Evolutionary conservation across 92 coral and sea anemone species (phyloP).

Genomic region (Muricea muricata): DNA sequence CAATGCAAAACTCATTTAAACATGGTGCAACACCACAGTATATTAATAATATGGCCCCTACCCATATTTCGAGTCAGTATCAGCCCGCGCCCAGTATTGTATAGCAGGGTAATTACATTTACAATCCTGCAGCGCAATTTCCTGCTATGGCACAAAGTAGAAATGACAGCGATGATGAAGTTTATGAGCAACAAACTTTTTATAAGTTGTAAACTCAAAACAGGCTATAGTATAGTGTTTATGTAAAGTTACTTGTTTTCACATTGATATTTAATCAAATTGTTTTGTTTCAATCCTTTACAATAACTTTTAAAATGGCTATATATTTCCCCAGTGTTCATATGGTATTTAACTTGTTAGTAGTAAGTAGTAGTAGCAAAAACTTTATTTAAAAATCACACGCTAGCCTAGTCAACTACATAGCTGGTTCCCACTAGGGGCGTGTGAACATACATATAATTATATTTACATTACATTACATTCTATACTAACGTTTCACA

Average conservation of each 20-base stretch:
- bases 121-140: neutral
- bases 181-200: slow-evolving; percentile 11
- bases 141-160: neutral
- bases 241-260: neutral
- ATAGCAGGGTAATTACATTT: slow-evolving; percentile 19
- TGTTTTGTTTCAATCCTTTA: neutral
- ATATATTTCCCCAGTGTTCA: neutral
- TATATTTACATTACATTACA: too few relatives aligned
- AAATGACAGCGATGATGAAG: neutral
- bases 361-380: too few relatives aligned
- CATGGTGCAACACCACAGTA: slow-evolving; percentile 22
- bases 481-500: too few relatives aligned
- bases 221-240: neutral
- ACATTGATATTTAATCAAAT: slow-evolving; percentile 1
- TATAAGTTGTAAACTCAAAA: neutral
- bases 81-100: slow-evolving; percentile 18
- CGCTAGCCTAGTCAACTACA: too few relatives aligned
- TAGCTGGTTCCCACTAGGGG: too few relatives aligned
- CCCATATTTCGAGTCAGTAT: neutral
- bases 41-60: slow-evolving; percentile 9
- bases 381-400: too few relatives aligned
- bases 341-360: neutral
- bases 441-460: too few relatives aligned
- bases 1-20: slow-evolving; percentile 33
- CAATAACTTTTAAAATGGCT: neutral